Evolutionary conservation across 1,140 invertebrate genomes (phyloP).

Genomic region (Calephelis virginiensis): DNA sequence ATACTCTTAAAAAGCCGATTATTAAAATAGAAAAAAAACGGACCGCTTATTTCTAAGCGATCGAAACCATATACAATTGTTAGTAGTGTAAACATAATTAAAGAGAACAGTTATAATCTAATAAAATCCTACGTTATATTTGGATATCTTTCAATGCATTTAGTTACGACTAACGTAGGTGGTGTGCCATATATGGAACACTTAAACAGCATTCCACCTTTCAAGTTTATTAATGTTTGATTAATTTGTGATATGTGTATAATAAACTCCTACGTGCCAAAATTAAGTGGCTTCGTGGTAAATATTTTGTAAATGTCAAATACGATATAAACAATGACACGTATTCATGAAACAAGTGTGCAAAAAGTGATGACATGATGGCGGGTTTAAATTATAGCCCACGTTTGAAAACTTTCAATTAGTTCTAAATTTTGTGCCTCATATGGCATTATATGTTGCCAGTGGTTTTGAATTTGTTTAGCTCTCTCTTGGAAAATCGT

Average conservation of each 20-base stretch:
- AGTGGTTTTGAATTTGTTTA: too few species aligned
- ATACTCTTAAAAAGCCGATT: too few species aligned
- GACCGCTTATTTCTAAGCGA: too few species aligned
- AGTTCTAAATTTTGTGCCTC: not conserved
- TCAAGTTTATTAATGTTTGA: conserved; percentile 15
- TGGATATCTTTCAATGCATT: conserved; percentile 11
- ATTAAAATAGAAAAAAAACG: too few species aligned
- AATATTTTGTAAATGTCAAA: conserved; percentile 12
- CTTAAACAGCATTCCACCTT: conserved; percentile 6
- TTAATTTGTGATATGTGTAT: conserved; percentile 12
- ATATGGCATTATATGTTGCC: not conserved
- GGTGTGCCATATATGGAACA: conserved; percentile 6
- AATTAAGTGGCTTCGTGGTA: conserved; percentile 6
- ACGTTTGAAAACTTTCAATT: not conserved
- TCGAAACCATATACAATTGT: too few species aligned
- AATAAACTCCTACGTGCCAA: conserved; percentile 10
- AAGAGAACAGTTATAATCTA: too few species aligned
- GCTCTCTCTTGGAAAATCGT: too few species aligned
- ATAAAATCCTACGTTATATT: conserved; percentile 4
- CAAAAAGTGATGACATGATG: not conserved
- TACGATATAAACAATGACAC: not conserved
- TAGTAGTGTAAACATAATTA: too few species aligned
- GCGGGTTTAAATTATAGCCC: not conserved
- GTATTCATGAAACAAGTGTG: not conserved
- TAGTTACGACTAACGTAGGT: not conserved